Conservation (phyloP, 1,140 invertebrate species). For the Atta texana region DNA sequence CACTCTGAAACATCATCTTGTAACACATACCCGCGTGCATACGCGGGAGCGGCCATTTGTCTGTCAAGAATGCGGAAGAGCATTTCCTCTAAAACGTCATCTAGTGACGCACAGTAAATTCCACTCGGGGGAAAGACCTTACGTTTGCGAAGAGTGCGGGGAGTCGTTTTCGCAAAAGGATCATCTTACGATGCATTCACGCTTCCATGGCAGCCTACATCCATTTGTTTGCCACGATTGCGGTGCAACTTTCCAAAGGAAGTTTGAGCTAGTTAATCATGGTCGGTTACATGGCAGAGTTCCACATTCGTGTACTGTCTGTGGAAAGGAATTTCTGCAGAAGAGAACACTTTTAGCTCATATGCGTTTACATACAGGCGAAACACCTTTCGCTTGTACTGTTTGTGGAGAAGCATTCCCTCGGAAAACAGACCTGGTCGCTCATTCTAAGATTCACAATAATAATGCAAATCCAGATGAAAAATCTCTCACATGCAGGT, state of each 20-base stretch:
- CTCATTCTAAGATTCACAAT: constrained; percentile 90
- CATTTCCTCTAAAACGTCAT: constrained; percentile 93
- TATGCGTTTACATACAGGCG: constrained; percentile 89
- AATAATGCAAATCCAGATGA: constrained; percentile 82
- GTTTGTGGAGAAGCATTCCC: constrained; percentile 92
- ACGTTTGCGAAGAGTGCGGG: constrained; percentile 94
- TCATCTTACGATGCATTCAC: constrained; percentile 92
- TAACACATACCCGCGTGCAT: constrained; percentile 92
- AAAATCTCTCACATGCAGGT: constrained; percentile 85
- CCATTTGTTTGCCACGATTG: constrained; percentile 94
- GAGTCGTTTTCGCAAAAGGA: constrained; percentile 95
- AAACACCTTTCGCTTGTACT: constrained; percentile 89
- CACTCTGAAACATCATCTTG: constrained; percentile 92
- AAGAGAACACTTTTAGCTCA: constrained; percentile 93
- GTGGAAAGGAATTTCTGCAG: constrained; percentile 94
- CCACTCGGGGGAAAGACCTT: constrained; percentile 95
- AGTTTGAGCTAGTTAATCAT: constrained; percentile 94
- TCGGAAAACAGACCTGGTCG: constrained; percentile 89
- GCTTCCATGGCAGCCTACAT: constrained; percentile 93
- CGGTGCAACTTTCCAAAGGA: constrained; percentile 93
- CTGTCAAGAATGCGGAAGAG: constrained; percentile 92
- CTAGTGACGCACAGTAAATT: constrained; percentile 95
- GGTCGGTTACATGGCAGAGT: constrained; percentile 92
- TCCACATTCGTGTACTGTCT: constrained; percentile 93
- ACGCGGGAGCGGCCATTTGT: constrained; percentile 92